phyloP scores from a whole-genome alignment of 2,113 vertebrate genomes.

The Sorex araneus region DNA sequence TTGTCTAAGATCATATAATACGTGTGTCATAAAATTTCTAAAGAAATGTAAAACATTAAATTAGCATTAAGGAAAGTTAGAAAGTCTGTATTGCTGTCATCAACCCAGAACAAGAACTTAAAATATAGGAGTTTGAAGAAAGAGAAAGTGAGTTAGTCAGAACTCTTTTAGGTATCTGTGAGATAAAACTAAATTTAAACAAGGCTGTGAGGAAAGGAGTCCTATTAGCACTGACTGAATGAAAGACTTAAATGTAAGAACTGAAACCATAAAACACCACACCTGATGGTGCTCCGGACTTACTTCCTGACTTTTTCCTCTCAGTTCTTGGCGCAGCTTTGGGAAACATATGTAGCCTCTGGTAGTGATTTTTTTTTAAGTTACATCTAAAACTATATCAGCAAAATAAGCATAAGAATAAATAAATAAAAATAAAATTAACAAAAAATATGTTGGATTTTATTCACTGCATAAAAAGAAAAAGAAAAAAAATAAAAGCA shows the following conservation, averaged over 20 bases:
- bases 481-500: too few relatives aligned
- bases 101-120: slow-evolving; percentile 11
- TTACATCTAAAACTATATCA: too few relatives aligned
- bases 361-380: neutral
- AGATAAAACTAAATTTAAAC: neutral
- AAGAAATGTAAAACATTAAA: neutral
- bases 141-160: too few relatives aligned
- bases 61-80: neutral
- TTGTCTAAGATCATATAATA: neutral
- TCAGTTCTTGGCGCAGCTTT: too few relatives aligned
- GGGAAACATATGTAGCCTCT: neutral
- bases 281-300: too few relatives aligned
- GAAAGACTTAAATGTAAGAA: neutral
- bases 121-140: neutral
- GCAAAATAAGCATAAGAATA: too few relatives aligned
- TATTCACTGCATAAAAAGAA: too few relatives aligned
- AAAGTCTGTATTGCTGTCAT: neutral
- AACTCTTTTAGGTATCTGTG: neutral
- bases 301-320: too few relatives aligned
- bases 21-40: neutral
- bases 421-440: too few relatives aligned
- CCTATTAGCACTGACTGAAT: neutral
- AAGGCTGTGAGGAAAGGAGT: neutral
- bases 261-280: neutral
- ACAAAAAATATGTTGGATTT: too few relatives aligned